Conservation (phyloP, 2,888 invertebrate genomes). For the Chrysolina oricalcia region DNA sequence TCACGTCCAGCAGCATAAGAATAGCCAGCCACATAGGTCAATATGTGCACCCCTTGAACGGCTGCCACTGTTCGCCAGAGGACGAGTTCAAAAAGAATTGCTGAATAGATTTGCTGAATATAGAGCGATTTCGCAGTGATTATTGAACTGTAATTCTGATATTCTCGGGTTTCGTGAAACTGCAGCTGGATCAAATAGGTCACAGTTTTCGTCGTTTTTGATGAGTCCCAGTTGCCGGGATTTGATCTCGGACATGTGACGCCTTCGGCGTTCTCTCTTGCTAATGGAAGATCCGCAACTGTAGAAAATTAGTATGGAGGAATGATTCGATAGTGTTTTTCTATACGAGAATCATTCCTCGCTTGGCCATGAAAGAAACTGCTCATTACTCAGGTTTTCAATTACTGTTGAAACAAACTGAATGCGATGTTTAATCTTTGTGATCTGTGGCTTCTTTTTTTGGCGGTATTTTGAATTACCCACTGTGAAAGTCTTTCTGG, state of each 20-base stretch:
- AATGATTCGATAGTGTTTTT: no score
- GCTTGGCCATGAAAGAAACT: no score
- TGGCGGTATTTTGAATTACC: no score
- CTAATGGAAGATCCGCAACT: constrained; percentile 1
- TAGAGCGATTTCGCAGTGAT: constrained; percentile 3
- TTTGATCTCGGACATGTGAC: background rate
- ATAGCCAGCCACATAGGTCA: no score
- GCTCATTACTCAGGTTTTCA: no score
- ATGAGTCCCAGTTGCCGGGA: constrained; percentile 6
- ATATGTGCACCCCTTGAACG: background rate
- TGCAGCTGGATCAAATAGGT: constrained; percentile 7
- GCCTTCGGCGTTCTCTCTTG: background rate
- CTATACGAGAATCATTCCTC: no score
- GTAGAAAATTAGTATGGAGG: background rate
- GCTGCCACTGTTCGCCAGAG: background rate
- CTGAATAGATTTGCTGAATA: background rate
- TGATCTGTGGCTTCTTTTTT: no score
- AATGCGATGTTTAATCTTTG: no score
- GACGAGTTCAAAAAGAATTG: constrained; percentile 1
- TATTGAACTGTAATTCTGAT: constrained; percentile 12
- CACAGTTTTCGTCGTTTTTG: constrained; percentile 16
- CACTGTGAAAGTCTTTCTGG: no score
- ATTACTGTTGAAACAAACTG: no score
- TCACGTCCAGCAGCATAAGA: no score
- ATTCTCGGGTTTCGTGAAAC: constrained; percentile 17